Conservation (phyloP, 2,797 vertebrate species). For the Lutra lutra region DNA sequence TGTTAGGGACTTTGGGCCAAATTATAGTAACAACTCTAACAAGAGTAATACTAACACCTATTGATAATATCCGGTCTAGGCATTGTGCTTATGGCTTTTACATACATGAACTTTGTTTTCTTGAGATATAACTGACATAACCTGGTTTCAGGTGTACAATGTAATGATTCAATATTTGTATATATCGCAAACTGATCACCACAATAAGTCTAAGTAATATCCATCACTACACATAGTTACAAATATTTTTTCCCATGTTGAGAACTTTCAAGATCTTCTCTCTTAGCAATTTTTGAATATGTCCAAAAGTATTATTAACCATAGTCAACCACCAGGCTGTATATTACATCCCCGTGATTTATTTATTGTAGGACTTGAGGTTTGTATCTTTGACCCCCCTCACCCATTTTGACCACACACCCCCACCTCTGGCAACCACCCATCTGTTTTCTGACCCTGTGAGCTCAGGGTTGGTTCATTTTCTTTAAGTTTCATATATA, state of each 20-base stretch:
- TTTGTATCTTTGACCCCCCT: background rate
- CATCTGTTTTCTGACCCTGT: background rate
- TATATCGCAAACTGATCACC: background rate
- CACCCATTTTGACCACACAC: background rate
- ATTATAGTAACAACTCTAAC: background rate
- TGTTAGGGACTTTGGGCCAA: background rate
- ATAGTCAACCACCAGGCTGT: background rate
- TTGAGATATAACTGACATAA: background rate
- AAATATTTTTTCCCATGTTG: background rate
- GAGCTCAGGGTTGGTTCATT: background rate
- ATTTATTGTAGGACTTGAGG: background rate
- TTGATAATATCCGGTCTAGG: background rate
- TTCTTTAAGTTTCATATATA: background rate
- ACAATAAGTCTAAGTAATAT: background rate
- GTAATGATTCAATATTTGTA: background rate
- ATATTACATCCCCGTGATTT: background rate
- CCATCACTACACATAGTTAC: background rate
- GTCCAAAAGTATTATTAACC: background rate
- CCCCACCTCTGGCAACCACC: background rate
- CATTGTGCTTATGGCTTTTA: background rate
- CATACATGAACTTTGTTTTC: background rate
- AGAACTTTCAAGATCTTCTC: background rate
- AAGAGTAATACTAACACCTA: background rate
- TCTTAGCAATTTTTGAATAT: background rate
- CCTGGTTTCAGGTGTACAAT: background rate